Base-by-base conservation (phyloP, 1,140 invertebrate genomes). In the Dysdera silvatica region DNA sequence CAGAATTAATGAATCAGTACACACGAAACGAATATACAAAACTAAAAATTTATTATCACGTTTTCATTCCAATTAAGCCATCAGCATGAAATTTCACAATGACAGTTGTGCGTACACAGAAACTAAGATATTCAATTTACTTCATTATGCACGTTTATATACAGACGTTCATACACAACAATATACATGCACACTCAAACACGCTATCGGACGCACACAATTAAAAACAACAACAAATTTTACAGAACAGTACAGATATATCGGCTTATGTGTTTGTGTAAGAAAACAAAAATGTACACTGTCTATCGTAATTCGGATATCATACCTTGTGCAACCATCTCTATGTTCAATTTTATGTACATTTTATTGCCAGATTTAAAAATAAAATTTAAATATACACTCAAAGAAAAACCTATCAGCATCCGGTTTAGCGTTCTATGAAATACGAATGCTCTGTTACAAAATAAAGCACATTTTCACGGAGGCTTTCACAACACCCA, bases 31-130 rank as follows among this genome's bases (percentile, higher is more conserved):
- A 45, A 54, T 54, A 47, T 63, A 63, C 56, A 63, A 63, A 63
- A 63, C 61, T 63, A 63, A 56, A 63, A 63, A 63, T 63, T 63
- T 63, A 63, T 63, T 63, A 63, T 63, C 61, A 63, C 61, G 24
- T 59, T 26, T 51, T 63, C n/a, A n/a, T n/a, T n/a, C n/a, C 8
- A 28, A 49, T 49, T 48, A 56, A 63, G 52, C 52, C 52, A 49
- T 56, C 52, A 56, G 56, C 52, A 63, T 63, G 61, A 63, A 63
- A 63, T 63, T 63, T 63, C 56, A 63, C 61, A 63, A 63, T 63
- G 61, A 52, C 61, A 63, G 32, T 63, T 63, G 61, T 63, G 61
- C 61, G 61, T 63, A 63, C 45, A 63, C 61, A 37, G 55, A 29
- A 48, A 40, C 32, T 18, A 20, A 41, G 20, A 33, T 41, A 35